phyloP scores from a whole-genome alignment of 2,113 vertebrate genomes.

The Alosa alosa region DNA sequence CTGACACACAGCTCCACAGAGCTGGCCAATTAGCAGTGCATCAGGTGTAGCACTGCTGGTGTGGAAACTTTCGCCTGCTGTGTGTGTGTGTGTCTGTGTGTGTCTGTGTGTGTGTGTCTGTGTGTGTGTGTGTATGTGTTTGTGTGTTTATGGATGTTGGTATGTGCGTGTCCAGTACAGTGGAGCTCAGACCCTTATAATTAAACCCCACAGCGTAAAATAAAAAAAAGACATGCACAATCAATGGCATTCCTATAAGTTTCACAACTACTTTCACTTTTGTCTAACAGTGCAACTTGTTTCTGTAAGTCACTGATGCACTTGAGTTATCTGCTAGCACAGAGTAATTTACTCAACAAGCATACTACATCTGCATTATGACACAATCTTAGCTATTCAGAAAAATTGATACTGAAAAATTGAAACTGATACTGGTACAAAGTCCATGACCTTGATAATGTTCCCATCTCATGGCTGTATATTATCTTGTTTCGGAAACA shows the following conservation, averaged over 20 bases:
- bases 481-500: too few relatives aligned
- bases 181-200: background rate
- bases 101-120: constrained; percentile 4
- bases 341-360: too few relatives aligned
- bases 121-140: background rate
- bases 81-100: background rate
- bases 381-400: background rate
- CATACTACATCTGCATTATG: too few relatives aligned
- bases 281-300: background rate
- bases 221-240: background rate
- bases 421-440: background rate
- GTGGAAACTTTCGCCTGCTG: background rate
- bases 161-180: constrained; percentile 18
- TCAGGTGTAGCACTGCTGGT: constrained; percentile 1
- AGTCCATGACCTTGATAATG: background rate
- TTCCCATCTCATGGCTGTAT: background rate
- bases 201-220: background rate
- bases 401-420: background rate
- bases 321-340: too few relatives aligned
- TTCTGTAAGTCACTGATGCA: too few relatives aligned
- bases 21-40: constrained; percentile 8
- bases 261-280: background rate
- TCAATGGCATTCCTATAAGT: background rate
- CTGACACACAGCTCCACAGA: constrained; percentile 9
- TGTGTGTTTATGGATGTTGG: constrained; percentile 14